phyloP scores from a whole-genome alignment of 2,888 invertebrate species.

The Ornithoptera alexandrae region DNA sequence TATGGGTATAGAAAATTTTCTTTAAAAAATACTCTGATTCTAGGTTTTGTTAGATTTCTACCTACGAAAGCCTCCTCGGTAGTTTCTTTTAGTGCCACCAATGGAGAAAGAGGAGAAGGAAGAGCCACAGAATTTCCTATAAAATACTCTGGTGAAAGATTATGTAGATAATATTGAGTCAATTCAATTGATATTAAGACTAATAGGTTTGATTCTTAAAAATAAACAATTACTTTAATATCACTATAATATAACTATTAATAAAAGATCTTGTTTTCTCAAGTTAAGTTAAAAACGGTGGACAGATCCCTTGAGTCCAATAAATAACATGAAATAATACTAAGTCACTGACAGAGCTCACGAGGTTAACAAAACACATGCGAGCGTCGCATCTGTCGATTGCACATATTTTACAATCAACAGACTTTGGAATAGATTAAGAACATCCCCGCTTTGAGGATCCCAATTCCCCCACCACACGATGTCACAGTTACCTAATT shows the following conservation, averaged over 20 bases:
- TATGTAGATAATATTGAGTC: no score
- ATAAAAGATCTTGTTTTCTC: neutral
- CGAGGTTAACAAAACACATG: slow-evolving; percentile 76
- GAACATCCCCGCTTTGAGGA: slow-evolving; percentile 51
- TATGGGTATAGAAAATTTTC: no score
- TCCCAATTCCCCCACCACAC: slow-evolving; percentile 50
- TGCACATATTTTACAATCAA: slow-evolving; percentile 44
- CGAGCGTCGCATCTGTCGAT: slow-evolving; percentile 66
- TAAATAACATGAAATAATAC: slow-evolving; percentile 56
- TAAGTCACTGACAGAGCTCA: slow-evolving; percentile 73
- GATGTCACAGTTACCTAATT: slow-evolving; percentile 50
- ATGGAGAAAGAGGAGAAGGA: no score
- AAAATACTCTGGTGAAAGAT: no score
- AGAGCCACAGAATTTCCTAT: no score
- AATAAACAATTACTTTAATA: neutral
- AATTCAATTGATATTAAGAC: no score
- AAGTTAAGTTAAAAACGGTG: slow-evolving; percentile 51
- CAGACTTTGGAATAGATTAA: slow-evolving; percentile 42
- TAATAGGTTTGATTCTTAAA: no score
- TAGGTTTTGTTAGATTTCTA: no score
- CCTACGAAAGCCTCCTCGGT: no score
- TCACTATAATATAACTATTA: neutral
- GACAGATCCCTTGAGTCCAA: slow-evolving; percentile 60
- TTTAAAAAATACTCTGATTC: no score
- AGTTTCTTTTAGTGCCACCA: no score